These are phyloP conservation scores for Lanistes nyassanus DNA, from an alignment of 1,140 invertebrate genomes.

Conservation along the genomic window DNA sequence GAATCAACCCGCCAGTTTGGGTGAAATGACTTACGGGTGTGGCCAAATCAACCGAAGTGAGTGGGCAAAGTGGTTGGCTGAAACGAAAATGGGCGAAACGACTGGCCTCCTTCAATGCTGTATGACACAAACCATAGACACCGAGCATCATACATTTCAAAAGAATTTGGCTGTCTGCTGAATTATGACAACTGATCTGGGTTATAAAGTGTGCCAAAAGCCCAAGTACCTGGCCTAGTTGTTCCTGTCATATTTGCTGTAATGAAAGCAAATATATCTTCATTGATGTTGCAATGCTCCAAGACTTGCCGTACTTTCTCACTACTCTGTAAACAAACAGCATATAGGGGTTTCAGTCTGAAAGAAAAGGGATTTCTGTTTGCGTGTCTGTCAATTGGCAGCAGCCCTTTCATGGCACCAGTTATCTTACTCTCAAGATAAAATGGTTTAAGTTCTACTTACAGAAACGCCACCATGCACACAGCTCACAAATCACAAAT, in stretches of 20 bases:
- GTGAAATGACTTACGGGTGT: too few relatives aligned
- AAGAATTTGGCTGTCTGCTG: not conserved
- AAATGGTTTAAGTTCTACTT: too few relatives aligned
- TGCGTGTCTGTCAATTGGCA: too few relatives aligned
- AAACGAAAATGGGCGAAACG: too few relatives aligned
- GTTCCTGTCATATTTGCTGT: not conserved
- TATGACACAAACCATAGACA: not conserved
- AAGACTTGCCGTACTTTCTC: not conserved
- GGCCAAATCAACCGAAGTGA: too few relatives aligned
- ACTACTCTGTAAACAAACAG: conserved; percentile 9
- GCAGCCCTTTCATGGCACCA: too few relatives aligned
- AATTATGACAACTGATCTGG: not conserved
- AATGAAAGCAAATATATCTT: not conserved
- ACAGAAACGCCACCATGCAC: too few relatives aligned
- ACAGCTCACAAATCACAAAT: too few relatives aligned
- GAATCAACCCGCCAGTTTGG: too few relatives aligned
- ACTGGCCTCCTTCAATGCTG: too few relatives aligned
- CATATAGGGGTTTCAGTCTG: not conserved
- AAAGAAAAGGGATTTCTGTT: not conserved
- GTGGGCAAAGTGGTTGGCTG: too few relatives aligned
- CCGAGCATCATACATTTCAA: not conserved
- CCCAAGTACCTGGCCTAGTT: not conserved
- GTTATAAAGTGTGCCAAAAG: not conserved
- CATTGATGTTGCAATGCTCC: not conserved
- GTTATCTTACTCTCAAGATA: too few relatives aligned